Base-by-base conservation (phyloP, 2,113 vertebrate species). In the Ia io region DNA sequence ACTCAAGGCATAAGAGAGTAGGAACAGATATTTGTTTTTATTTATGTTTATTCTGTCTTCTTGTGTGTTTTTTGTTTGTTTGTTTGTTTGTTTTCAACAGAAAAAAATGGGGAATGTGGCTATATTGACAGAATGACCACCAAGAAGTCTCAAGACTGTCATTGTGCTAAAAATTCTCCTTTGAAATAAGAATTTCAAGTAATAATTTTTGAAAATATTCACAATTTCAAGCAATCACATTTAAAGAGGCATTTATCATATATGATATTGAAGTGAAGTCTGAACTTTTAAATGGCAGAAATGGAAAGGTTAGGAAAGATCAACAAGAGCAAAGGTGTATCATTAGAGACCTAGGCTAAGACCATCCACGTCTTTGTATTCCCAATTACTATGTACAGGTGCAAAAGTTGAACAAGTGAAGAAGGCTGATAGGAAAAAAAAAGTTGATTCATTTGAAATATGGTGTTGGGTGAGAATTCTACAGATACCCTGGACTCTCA, bases 81-180 rank as follows among this genome's bases (percentile, higher is more conserved):
- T 53, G 9, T 80, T 95, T 37, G 82, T 67, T 65, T 90, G 69
- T 40, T 56, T 79, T 56, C 77, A 80, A 59, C 18, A 59, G n/a
- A 35, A 22, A 71, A 84, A 83, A 84, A 47, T 49, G 40, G 11
- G 89, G 37, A 79, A 59, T 51, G 20, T 56, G 22, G 9, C 82
- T 93, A 65, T 51, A 16, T 6, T 82, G 67, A 93, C 32, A 88
- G 93, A 91, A 93, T 82, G 32, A 84, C 11, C 40, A 96, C 30
- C 35, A 93, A 82, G 35, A 3, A 76, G 53, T 40, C 20, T 79
- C 78, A 76, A 93, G 87, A 82, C 49, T 42, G 73, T 56, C 28
- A 44, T 6, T 37, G 23, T 44, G 37, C 42, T 70, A 91, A 91
- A 76, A 32, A 9, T 63, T 67, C 61, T 69, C 80, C 74, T 79